A percentile compares a stretch with the other conserved stretches of the same genome.
These are phyloP conservation scores for Mimachlamys varia DNA, from an alignment of 2,888 invertebrate genomes.

Conservation along the genomic window DNA sequence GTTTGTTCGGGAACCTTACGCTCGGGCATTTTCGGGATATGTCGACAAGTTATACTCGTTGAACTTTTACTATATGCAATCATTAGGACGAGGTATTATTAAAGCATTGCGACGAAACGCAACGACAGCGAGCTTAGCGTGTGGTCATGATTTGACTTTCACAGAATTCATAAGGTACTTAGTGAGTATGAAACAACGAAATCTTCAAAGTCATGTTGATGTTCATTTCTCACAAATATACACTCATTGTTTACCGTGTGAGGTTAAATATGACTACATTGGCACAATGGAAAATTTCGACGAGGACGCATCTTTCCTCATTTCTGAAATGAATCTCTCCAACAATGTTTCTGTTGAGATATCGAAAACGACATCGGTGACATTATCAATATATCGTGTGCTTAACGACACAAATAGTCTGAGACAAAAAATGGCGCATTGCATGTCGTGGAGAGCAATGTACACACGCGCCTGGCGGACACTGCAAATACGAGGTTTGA, in stretches of 20 bases:
- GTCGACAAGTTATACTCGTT: not conserved
- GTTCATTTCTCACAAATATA: slow-evolving; percentile 19
- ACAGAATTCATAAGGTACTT: not conserved
- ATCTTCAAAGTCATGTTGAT: not conserved
- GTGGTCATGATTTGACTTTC: not conserved
- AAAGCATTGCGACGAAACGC: not conserved
- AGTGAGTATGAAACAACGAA: not conserved
- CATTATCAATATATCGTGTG: not conserved
- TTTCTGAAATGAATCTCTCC: not conserved
- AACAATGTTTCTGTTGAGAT: not conserved
- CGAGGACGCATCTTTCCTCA: not conserved
- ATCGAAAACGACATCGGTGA: not conserved
- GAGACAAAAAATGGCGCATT: not conserved
- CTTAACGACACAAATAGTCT: not conserved
- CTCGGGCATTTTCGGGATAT: not conserved
- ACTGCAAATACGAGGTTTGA: not conserved
- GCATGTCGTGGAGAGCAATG: not conserved
- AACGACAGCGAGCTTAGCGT: not conserved
- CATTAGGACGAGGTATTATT: not conserved
- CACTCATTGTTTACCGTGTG: not conserved
- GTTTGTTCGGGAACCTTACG: not conserved
- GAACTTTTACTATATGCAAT: not conserved
- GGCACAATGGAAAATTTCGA: slow-evolving; percentile 21
- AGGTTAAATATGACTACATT: not conserved
- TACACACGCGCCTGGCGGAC: not conserved